Evolutionary conservation across 1,140 invertebrate species (phyloP).

Genomic region (Euura lappo): DNA sequence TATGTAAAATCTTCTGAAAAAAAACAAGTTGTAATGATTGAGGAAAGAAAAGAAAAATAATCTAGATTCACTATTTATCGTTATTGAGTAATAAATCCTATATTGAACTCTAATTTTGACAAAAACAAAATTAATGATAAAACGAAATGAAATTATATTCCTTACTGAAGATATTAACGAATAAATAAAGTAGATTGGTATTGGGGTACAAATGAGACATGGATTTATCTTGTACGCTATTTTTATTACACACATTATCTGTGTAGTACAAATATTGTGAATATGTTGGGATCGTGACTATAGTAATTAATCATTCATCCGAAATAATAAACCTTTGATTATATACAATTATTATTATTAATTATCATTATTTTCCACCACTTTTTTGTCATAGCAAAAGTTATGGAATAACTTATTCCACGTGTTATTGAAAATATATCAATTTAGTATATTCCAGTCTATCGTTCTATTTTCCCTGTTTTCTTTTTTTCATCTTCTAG

Average conservation of each 20-base stretch:
- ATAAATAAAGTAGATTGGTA: background rate
- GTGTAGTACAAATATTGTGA: constrained; percentile 1
- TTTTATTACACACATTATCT: background rate
- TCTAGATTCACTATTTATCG: no score
- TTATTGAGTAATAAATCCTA: no score
- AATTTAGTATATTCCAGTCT: background rate
- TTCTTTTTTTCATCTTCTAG: background rate
- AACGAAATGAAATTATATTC: background rate
- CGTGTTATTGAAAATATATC: background rate
- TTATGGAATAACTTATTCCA: background rate
- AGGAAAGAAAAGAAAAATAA: no score
- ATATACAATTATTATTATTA: background rate
- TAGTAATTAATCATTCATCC: background rate
- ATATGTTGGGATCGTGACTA: background rate
- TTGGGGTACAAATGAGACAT: no score
- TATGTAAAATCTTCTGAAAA: background rate
- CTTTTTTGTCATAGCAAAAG: background rate
- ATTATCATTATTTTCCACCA: background rate
- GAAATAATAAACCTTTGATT: background rate
- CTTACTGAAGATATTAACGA: background rate
- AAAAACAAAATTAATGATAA: no score
- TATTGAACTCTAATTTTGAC: no score
- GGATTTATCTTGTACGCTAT: background rate
- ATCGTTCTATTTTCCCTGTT: background rate
- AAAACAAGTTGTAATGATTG: no score